A percentile compares a stretch with the other conserved stretches of the same genome.
phyloP scores from a whole-genome alignment of 2,113 vertebrate genomes.

The Dermatemys mawii region DNA sequence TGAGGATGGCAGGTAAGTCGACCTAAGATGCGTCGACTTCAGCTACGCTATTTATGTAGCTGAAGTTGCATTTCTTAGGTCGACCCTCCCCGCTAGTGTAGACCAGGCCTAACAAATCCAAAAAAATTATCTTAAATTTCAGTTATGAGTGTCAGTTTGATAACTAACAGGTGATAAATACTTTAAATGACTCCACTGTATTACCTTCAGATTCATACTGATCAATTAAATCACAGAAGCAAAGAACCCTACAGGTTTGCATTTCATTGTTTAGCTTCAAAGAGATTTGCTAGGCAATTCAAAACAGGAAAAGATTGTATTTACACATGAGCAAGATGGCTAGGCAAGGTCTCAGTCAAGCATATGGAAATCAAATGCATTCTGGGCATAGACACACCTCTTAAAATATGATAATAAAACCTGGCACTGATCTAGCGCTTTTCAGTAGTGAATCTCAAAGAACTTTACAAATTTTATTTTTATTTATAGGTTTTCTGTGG shows the following conservation, averaged over 20 bases:
- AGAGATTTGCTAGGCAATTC: background rate
- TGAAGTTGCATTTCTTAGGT: no score
- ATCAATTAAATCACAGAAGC: background rate
- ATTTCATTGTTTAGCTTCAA: background rate
- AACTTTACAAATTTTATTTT: background rate
- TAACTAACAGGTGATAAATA: background rate
- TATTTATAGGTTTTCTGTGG: background rate
- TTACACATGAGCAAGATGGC: background rate
- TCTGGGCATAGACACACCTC: background rate
- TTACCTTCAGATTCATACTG: background rate
- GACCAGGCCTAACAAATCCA: no score
- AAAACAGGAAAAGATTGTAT: slow-evolving; percentile 20
- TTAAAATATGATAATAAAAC: background rate
- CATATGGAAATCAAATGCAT: rapidly evolving
- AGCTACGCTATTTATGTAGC: no score
- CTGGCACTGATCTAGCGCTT: background rate
- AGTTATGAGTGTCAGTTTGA: background rate
- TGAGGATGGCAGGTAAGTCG: no score
- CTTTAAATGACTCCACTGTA: background rate
- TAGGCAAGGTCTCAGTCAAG: background rate
- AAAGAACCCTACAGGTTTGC: background rate
- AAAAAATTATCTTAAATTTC: background rate
- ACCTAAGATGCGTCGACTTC: no score
- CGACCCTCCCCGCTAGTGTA: no score
- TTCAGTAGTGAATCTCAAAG: background rate